Evolutionary conservation across 2,797 vertebrate species (phyloP).

Genomic region (Myotis daubentonii): DNA sequence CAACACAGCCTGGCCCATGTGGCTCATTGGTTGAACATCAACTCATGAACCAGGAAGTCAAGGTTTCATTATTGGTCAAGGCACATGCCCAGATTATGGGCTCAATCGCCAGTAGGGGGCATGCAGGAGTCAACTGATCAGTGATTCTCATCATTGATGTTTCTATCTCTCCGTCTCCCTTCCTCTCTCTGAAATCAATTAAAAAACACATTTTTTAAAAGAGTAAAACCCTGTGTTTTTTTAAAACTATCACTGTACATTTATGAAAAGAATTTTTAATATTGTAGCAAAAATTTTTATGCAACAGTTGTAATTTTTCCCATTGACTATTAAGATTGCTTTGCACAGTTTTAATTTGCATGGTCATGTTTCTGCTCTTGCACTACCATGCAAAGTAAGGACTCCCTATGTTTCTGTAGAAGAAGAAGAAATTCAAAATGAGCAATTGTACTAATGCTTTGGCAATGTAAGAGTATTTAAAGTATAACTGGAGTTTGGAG

Average conservation of each 20-base stretch:
- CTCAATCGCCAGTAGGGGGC: too few species aligned
- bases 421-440: slow-evolving; percentile 51
- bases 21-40: too few species aligned
- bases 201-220: too few species aligned
- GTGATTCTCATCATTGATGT: too few species aligned
- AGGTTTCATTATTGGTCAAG: too few species aligned
- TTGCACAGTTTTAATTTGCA: neutral
- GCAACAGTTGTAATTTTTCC: neutral
- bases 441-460: neutral
- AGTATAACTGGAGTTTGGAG: slow-evolving; percentile 11
- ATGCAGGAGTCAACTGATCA: too few species aligned
- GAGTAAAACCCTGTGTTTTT: too few species aligned
- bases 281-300: neutral
- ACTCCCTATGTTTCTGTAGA: neutral
- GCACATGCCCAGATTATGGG: too few species aligned
- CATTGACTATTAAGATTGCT: neutral
- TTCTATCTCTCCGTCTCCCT: too few species aligned
- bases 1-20: too few species aligned
- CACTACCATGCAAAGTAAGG: neutral
- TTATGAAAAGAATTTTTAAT: slow-evolving; percentile 11
- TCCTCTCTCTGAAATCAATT: too few species aligned
- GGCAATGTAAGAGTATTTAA: slow-evolving; percentile 4
- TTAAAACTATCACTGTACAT: neutral
- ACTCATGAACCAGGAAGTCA: too few species aligned
- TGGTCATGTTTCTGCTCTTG: slow-evolving; percentile 13